phyloP scores from a whole-genome alignment of 2,797 vertebrate genomes.

The Ctenosaura bakeri region DNA sequence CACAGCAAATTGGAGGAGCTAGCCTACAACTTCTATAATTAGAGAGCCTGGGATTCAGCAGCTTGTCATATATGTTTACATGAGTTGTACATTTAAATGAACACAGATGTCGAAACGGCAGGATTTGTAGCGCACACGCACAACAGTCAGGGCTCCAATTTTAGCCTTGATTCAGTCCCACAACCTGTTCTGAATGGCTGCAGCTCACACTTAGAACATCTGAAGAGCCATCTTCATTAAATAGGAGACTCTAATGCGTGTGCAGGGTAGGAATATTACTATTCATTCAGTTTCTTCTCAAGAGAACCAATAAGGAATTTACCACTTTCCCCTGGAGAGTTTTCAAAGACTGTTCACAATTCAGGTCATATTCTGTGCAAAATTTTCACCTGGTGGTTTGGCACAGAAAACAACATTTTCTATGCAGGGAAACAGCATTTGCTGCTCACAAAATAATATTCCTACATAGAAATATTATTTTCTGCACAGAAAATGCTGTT shows the following conservation, averaged over 20 bases:
- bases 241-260: not conserved
- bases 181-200: not conserved
- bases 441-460: no score
- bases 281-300: no score
- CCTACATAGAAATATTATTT: no score
- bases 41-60: conserved; percentile 63
- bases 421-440: no score
- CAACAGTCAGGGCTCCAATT: not conserved
- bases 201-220: not conserved
- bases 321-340: no score
- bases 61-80: conserved; percentile 76
- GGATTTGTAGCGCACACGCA: conserved; percentile 67
- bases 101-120: conserved; percentile 74
- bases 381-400: no score
- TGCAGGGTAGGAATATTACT: not conserved
- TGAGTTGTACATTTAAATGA: conserved; percentile 69
- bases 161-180: not conserved
- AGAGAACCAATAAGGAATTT: no score
- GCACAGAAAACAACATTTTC: no score
- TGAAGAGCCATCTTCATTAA: not conserved
- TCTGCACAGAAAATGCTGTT: no score
- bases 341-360: no score
- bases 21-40: conserved; percentile 56
- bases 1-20: conserved; percentile 58
- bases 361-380: no score